Conservation (phyloP, 2,797 vertebrate species). For the Bovichtus variegatus region DNA sequence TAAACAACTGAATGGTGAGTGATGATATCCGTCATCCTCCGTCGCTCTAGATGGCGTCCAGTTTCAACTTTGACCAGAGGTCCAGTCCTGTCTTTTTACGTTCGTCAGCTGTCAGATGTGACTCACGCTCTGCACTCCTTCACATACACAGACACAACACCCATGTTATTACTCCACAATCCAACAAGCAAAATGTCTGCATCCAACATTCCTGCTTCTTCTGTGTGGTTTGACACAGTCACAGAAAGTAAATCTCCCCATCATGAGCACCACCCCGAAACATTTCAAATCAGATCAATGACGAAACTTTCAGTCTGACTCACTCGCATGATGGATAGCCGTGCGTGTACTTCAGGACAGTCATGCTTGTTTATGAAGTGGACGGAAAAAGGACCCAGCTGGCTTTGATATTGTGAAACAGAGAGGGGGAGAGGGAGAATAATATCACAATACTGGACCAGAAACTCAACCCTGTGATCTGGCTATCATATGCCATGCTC, state of each 20-base stretch:
- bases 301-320: slow-evolving; percentile 63
- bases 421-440: slow-evolving; percentile 46
- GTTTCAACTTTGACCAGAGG: slow-evolving; percentile 40
- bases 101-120: slow-evolving; percentile 53
- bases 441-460: slow-evolving; percentile 51
- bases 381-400: slow-evolving; percentile 78
- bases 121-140: slow-evolving; percentile 48
- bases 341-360: slow-evolving; percentile 65
- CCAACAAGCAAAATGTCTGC: slow-evolving; percentile 16
- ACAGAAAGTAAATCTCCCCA: slow-evolving; percentile 52
- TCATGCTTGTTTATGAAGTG: slow-evolving; percentile 76
- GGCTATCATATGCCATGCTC: slow-evolving; percentile 57
- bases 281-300: slow-evolving; percentile 60
- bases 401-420: slow-evolving; percentile 77
- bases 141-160: slow-evolving; percentile 30
- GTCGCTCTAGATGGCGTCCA: slow-evolving; percentile 49
- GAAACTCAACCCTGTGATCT: slow-evolving; percentile 63
- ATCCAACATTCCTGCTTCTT: slow-evolving; percentile 42
- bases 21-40: slow-evolving; percentile 46
- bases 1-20: slow-evolving; percentile 39
- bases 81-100: slow-evolving; percentile 24
- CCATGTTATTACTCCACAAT: slow-evolving; percentile 37
- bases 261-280: slow-evolving; percentile 46
- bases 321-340: slow-evolving; percentile 64
- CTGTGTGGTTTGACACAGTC: slow-evolving; percentile 41